A percentile compares a stretch with the other conserved stretches of the same genome.
Evolutionary conservation across 2,797 vertebrate genomes (phyloP).

Genomic region (Diplodus puntazzo): DNA sequence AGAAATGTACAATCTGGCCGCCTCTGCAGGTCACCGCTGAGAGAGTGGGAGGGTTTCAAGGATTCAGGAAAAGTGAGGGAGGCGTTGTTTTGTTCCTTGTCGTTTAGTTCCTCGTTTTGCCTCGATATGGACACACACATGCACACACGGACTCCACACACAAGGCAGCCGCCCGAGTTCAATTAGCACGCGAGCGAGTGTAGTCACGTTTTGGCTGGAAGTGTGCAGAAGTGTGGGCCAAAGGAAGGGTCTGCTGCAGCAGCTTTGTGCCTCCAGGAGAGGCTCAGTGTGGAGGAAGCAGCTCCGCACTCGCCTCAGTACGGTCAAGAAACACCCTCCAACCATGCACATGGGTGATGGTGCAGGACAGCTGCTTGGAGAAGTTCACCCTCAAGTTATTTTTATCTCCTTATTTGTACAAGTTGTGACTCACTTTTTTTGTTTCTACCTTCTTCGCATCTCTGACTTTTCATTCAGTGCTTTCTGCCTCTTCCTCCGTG

Average conservation of each 20-base stretch:
- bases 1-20: conserved; percentile 2
- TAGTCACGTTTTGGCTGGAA: conserved; percentile 57
- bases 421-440: conserved; percentile 29
- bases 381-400: conserved; percentile 42
- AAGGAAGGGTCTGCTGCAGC: conserved; percentile 45
- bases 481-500: background rate
- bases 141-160: background rate
- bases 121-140: background rate
- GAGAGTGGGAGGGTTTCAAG: conserved; percentile 39
- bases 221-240: conserved; percentile 30
- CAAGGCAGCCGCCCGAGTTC: conserved; percentile 9
- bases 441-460: background rate
- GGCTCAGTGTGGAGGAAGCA: conserved; percentile 42
- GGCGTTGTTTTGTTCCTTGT: conserved; percentile 13
- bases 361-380: conserved; percentile 55
- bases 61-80: conserved; percentile 21
- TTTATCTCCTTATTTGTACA: conserved; percentile 18
- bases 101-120: conserved; percentile 4
- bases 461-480: background rate
- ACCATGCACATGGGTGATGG: conserved; percentile 61
- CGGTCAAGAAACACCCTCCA: conserved; percentile 54
- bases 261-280: conserved; percentile 68
- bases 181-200: conserved; percentile 39
- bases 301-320: conserved; percentile 19
- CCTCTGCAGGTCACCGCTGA: conserved; percentile 63